Conservation (phyloP, 2,797 vertebrate species). For the Chloroceryle inda region DNA sequence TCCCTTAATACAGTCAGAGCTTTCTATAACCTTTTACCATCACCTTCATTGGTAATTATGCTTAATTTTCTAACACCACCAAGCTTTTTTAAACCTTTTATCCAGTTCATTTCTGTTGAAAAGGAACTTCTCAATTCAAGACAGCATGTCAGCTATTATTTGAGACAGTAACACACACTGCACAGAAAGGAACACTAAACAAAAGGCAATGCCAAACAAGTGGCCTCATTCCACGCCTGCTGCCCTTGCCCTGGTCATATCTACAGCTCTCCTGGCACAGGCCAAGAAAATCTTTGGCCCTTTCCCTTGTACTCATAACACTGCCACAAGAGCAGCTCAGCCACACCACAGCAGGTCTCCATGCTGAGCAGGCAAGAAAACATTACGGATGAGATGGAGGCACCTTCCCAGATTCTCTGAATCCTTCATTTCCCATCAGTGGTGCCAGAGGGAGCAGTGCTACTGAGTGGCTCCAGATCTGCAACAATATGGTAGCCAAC, state of each 20-base stretch:
- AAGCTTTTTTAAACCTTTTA: not conserved
- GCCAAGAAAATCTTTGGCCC: not conserved
- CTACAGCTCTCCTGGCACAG: not conserved
- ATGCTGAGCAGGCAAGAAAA: not conserved
- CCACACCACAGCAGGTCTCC: not conserved
- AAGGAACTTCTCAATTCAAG: constrained; percentile 2
- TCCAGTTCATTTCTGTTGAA: not conserved
- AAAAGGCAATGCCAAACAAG: constrained; percentile 18
- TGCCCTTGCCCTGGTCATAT: not conserved
- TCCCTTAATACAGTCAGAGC: not conserved
- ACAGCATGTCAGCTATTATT: not conserved
- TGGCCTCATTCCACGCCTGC: not conserved
- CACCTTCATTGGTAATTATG: not conserved
- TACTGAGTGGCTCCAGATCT: not conserved
- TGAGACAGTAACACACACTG: not conserved
- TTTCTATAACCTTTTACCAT: not conserved
- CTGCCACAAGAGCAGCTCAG: not conserved
- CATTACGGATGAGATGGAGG: not conserved
- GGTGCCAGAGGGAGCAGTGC: not conserved
- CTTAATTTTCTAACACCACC: not conserved
- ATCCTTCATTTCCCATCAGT: not conserved
- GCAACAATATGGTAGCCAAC: not conserved
- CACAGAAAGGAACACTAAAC: constrained; percentile 18
- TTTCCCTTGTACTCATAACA: not conserved
- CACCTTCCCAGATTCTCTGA: not conserved